These are phyloP conservation scores for Pseudochaenichthys georgianus DNA, from an alignment of 2,797 vertebrate species.

Conservation along the genomic window DNA sequence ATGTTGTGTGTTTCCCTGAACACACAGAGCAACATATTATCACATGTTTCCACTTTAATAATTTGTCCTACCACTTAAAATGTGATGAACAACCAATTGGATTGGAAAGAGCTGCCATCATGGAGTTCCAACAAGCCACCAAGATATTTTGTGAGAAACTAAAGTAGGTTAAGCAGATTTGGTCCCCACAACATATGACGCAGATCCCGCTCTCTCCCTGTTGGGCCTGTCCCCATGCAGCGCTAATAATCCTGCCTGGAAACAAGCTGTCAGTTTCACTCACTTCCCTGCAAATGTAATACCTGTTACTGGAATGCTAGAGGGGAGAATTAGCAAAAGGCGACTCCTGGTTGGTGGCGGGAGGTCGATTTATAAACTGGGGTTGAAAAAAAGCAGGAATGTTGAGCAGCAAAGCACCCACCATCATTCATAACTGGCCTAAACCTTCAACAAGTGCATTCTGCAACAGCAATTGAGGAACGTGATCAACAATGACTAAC, in stretches of 20 bases:
- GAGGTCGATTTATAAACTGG: slow-evolving; percentile 30
- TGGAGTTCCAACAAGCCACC: slow-evolving; percentile 55
- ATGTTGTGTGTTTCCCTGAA: slow-evolving; percentile 32
- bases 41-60: slow-evolving; percentile 46
- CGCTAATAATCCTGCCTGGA: slow-evolving; percentile 79
- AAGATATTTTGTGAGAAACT: slow-evolving; percentile 74
- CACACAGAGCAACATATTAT: slow-evolving; percentile 10
- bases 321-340: slow-evolving; percentile 61
- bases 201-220: slow-evolving; percentile 73
- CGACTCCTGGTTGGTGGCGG: slow-evolving; percentile 41
- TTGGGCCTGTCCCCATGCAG: slow-evolving; percentile 76
- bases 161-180: slow-evolving; percentile 88
- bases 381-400: slow-evolving; percentile 42
- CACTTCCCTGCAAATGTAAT: slow-evolving; percentile 69
- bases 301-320: slow-evolving; percentile 76
- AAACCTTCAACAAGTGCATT: neutral
- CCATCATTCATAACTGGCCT: slow-evolving; percentile 26
- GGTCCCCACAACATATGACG: slow-evolving; percentile 82
- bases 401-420: slow-evolving; percentile 31
- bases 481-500: neutral
- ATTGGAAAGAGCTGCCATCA: slow-evolving; percentile 47
- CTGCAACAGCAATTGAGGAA: neutral
- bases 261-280: slow-evolving; percentile 78
- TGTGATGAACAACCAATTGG: slow-evolving; percentile 62
- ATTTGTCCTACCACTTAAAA: slow-evolving; percentile 55